Conservation (phyloP, 2,888 invertebrate species). For the Ochropleura plecta region DNA sequence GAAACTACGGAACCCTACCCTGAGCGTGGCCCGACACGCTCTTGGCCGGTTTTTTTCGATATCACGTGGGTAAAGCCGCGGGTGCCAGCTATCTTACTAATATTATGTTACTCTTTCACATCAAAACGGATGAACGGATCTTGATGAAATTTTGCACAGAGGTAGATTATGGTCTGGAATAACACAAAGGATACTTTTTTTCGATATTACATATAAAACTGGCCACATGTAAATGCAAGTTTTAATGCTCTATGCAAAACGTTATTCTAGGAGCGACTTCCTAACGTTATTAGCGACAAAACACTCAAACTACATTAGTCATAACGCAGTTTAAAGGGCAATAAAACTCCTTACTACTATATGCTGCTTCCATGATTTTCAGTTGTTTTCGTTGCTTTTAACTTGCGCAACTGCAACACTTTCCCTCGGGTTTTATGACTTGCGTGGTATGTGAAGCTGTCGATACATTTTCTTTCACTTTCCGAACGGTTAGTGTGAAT, state of each 20-base stretch:
- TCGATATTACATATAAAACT: neutral
- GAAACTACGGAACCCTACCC: too few species aligned
- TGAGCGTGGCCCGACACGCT: too few species aligned
- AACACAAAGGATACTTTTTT: too few species aligned
- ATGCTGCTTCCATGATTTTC: constrained; percentile 27
- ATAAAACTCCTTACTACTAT: constrained; percentile 26
- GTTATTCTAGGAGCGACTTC: constrained; percentile 23
- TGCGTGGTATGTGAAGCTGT: constrained; percentile 36
- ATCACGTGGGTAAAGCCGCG: too few species aligned
- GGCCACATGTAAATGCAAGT: neutral
- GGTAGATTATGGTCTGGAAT: too few species aligned
- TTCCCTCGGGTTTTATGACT: constrained; percentile 50
- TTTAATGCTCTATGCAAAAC: constrained; percentile 3
- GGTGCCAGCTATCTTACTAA: too few species aligned
- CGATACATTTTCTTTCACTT: constrained; percentile 44
- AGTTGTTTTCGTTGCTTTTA: constrained; percentile 30
- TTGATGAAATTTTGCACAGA: too few species aligned
- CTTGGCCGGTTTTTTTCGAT: too few species aligned
- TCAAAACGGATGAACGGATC: too few species aligned
- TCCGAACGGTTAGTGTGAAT: constrained; percentile 30
- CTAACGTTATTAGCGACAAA: constrained; percentile 9
- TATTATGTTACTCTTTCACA: too few species aligned
- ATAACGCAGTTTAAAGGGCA: constrained; percentile 41
- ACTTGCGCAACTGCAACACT: constrained; percentile 26
- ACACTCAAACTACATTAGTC: constrained; percentile 22